Evolutionary conservation across 1,140 invertebrate species (phyloP).

Genomic region (Orchestia grillus): DNA sequence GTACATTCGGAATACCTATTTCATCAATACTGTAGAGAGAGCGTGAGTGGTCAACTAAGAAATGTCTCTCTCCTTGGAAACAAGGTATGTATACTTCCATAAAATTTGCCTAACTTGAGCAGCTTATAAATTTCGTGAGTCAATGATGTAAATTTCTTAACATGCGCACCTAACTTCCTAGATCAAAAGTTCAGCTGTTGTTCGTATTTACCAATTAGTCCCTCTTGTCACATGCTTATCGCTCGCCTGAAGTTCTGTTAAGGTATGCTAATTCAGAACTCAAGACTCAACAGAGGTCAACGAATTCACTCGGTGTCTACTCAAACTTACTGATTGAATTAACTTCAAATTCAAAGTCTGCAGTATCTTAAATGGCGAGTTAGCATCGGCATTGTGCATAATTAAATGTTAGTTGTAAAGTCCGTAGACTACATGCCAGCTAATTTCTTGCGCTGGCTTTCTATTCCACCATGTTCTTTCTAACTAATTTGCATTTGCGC

Average conservation of each 20-base stretch:
- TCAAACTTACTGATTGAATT: not conserved
- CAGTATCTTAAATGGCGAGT: not conserved
- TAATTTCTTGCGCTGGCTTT: not conserved
- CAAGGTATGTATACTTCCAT: no score
- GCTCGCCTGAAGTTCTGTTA: not conserved
- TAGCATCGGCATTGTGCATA: not conserved
- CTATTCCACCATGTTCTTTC: not conserved
- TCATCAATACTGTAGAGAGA: no score
- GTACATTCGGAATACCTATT: no score
- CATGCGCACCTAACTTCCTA: not conserved
- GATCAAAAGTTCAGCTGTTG: not conserved
- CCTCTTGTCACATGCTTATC: not conserved
- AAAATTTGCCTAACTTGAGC: no score
- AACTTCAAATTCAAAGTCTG: not conserved
- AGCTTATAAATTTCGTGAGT: no score
- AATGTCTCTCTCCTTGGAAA: no score
- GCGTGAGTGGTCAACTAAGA: no score
- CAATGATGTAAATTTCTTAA: not conserved
- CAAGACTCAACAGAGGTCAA: not conserved
- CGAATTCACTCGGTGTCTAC: not conserved
- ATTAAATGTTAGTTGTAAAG: not conserved
- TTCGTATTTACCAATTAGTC: not conserved
- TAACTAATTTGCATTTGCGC: not conserved
- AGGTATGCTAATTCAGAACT: not conserved
- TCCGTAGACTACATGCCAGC: not conserved